These are phyloP conservation scores for Philopotamus ludificatus DNA, from an alignment of 1,140 invertebrate species.

Conservation along the genomic window DNA sequence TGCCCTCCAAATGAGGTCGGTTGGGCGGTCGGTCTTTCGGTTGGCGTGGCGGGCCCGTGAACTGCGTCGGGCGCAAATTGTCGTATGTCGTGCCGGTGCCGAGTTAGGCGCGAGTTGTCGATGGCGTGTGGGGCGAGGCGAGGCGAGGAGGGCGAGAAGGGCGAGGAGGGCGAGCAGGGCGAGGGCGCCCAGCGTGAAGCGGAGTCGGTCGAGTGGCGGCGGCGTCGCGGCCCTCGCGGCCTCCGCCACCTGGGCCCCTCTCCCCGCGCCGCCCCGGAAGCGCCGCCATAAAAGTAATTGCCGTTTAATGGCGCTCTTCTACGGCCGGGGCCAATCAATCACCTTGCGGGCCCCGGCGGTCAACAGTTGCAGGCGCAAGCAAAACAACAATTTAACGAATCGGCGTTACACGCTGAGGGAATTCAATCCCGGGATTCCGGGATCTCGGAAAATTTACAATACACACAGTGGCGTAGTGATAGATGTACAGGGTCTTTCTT, in stretches of 20 bases:
- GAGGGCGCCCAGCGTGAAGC: constrained; percentile 14
- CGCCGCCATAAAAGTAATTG: constrained; percentile 37
- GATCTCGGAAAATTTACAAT: too few species aligned
- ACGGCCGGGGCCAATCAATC: constrained; percentile 33
- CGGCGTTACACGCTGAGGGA: too few species aligned
- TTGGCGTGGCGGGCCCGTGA: background rate
- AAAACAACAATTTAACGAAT: too few species aligned
- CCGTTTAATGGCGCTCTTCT: constrained; percentile 37
- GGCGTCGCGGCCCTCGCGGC: background rate
- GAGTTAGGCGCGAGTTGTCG: constrained; percentile 8
- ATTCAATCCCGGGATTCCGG: too few species aligned
- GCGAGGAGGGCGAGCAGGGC: background rate
- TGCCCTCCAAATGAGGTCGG: too few species aligned
- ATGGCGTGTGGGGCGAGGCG: constrained; percentile 5
- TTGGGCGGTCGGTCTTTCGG: background rate
- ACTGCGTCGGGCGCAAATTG: constrained; percentile 8
- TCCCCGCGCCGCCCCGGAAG: constrained; percentile 8
- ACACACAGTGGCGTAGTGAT: too few species aligned
- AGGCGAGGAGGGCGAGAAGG: background rate
- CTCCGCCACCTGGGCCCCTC: constrained; percentile 10
- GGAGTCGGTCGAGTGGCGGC: constrained; percentile 25
- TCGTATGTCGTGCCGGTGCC: constrained; percentile 12
- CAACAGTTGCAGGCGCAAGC: too few species aligned
- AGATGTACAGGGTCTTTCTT: too few species aligned
- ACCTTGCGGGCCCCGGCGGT: constrained; percentile 26